Evolutionary conservation across 2,113 vertebrate genomes (phyloP).

Genomic region (Oreocharis arfaki): DNA sequence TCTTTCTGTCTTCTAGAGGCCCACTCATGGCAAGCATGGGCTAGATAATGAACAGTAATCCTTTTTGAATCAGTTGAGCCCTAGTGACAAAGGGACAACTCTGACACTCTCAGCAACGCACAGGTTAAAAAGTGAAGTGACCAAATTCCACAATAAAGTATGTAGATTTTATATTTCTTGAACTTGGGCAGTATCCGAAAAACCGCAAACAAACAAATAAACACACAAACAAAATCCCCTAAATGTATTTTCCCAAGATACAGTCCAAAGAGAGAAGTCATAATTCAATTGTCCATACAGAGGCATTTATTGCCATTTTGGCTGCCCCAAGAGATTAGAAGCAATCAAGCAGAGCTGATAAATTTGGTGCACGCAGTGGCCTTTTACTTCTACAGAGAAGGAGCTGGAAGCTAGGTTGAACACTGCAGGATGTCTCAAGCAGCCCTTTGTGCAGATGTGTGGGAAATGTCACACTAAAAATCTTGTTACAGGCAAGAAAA

Average conservation of each 20-base stretch:
- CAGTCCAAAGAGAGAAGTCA: neutral
- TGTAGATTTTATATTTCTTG: neutral
- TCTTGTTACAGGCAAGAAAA: neutral
- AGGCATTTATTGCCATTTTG: neutral
- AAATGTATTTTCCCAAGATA: neutral
- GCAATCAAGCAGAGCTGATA: neutral
- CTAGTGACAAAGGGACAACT: neutral
- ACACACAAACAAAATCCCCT: neutral
- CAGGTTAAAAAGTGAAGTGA: neutral
- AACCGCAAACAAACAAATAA: neutral
- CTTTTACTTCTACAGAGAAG: neutral
- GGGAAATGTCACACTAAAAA: neutral
- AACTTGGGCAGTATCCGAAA: neutral
- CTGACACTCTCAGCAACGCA: neutral
- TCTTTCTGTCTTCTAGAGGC: neutral
- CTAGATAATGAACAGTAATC: neutral
- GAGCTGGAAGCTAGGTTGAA: neutral
- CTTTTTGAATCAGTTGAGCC: neutral
- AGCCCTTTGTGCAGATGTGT: neutral
- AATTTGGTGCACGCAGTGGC: neutral
- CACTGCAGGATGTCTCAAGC: neutral
- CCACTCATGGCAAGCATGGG: neutral
- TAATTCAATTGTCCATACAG: neutral
- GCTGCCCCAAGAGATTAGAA: neutral
- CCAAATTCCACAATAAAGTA: neutral